phyloP scores from a whole-genome alignment of 2,797 vertebrate genomes.

The Ptychobarbus kaznakovi region DNA sequence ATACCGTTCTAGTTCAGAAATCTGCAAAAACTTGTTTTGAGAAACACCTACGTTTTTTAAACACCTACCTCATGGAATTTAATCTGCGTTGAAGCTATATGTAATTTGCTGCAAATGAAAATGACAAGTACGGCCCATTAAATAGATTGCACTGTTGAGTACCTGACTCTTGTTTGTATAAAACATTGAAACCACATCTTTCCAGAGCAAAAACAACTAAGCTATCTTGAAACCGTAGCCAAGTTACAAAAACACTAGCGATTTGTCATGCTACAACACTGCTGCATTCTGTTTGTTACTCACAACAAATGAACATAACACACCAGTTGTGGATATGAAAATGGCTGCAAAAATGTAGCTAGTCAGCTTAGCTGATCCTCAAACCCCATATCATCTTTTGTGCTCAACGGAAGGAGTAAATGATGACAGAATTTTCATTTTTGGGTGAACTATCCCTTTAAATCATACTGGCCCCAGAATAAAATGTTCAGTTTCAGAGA shows the following conservation, averaged over 20 bases:
- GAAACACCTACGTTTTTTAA: background rate
- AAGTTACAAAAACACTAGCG: background rate
- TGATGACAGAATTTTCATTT: background rate
- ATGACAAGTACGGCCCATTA: background rate
- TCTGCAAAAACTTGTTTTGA: background rate
- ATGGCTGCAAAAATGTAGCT: background rate
- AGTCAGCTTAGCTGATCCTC: slow-evolving; percentile 1
- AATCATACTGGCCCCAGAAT: background rate
- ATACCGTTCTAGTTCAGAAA: background rate
- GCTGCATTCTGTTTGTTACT: background rate
- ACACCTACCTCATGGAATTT: background rate
- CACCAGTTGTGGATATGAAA: background rate
- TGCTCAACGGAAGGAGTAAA: background rate
- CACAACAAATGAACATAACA: background rate
- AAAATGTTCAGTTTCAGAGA: slow-evolving; percentile 20
- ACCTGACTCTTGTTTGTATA: background rate
- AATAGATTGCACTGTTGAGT: background rate
- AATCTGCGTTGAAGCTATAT: background rate
- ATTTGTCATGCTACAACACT: background rate
- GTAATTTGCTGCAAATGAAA: background rate
- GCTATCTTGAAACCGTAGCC: background rate
- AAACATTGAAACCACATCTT: background rate
- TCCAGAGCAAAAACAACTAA: background rate
- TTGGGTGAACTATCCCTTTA: background rate
- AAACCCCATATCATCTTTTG: background rate